Conservation (phyloP, 2,797 vertebrate species). For the Anomalospiza imberbis region DNA sequence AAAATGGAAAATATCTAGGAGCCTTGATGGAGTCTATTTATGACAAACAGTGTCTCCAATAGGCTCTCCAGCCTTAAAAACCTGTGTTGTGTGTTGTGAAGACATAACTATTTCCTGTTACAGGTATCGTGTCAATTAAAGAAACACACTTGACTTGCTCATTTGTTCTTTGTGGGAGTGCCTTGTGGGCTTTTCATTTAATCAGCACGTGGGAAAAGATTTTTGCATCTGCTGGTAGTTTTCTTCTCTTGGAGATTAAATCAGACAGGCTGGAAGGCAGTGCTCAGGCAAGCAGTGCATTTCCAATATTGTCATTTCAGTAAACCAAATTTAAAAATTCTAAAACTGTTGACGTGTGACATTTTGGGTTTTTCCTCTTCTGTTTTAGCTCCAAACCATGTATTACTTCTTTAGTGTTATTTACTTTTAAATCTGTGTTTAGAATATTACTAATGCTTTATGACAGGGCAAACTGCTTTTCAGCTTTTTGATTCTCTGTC, state of each 20-base stretch:
- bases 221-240: not conserved
- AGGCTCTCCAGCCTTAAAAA: not conserved
- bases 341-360: not conserved
- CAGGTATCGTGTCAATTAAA: conserved; percentile 16
- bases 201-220: not conserved
- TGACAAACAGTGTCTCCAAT: conserved; percentile 12
- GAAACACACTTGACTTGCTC: not conserved
- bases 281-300: not conserved
- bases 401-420: not conserved
- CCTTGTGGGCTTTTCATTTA: not conserved
- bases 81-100: not conserved
- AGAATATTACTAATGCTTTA: not conserved
- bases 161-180: not conserved
- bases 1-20: conserved; percentile 63
- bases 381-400: not conserved
- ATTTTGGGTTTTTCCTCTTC: not conserved
- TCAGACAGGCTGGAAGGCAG: not conserved
- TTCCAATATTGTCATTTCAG: not conserved
- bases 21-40: conserved; percentile 45
- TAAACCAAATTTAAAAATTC: not conserved
- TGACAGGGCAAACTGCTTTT: not conserved
- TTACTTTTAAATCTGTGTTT: not conserved
- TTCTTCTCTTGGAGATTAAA: not conserved
- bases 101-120: not conserved
- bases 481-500: not conserved